Base-by-base conservation (phyloP, 64 coral and sea anemone species). In the Pocillopora verrucosa region DNA sequence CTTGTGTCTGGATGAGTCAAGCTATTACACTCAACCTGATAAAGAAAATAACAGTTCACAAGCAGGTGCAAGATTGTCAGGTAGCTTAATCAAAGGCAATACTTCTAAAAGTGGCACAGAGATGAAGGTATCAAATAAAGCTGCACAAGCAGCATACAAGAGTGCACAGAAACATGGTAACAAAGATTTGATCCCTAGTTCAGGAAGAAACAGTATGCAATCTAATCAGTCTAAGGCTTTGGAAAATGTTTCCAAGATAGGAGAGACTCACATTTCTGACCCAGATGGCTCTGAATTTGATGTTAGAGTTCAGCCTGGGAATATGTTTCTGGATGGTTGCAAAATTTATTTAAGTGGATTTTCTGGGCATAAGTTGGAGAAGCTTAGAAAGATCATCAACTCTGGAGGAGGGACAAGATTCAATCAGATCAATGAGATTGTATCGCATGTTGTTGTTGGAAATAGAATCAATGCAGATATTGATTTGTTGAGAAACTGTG, bases 311-410 rank as follows among this genome's bases (percentile, higher is more conserved):
- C 62, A 89, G 74, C 77, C 83, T 45, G 96, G 93, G 19, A 92
- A 94, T 70, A 45, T 90, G 79, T 98, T 98, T 88, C 80, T 98
- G 64, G 96, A 98, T 93, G 96, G 96, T 10, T 98, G 93, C 34
- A 95, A 93, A 74, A 92, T 98, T 30, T 98, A 77, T 76, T 76
- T 98, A n/a, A 95, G 93, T 98, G 96, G 96, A 9, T 98, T 98
- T 80, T 89, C 19, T 93, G 93, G 90, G 12, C 35, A 65, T 56
- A 85, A 75, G 70, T 68, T 98, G 67, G 96, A 98, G 19, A 95
- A 93, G 56, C 72, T 98, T 13, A 90, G 93, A 25, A 98, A 95
- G 64, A 88, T 95, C 14, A 93, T 98, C 10, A 98, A 98, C 60
- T 87, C 78, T 72, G 96, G 96, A 16, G 93, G 96, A 69, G 96